Base-by-base conservation (phyloP, 2,797 vertebrate genomes). In the Enteromius afrohamiltoni region DNA sequence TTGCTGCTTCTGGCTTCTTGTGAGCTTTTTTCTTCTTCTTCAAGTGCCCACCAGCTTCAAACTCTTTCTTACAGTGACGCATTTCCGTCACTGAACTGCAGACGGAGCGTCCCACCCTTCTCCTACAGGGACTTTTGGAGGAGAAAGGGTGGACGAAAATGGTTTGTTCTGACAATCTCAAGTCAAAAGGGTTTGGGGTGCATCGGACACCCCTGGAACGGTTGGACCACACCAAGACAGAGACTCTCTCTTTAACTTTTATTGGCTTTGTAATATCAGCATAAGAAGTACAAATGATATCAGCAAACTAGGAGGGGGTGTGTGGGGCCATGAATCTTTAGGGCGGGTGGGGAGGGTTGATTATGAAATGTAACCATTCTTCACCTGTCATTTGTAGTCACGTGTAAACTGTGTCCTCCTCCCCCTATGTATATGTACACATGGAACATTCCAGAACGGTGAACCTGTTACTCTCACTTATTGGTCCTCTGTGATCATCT, bases 21-120 rank as follows among this genome's bases (percentile, higher is more conserved):
- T 93, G 94, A 97, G 96, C 96, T 96, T 96, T 97, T 42, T 97
- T 94, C 93, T 89, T 86, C 94, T 97, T 94, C 93, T 89, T 87
- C 95, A 99, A 99, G 98, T 99, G 97, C 97, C 97, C 97, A 97
- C 96, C 96, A 97, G 95, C 96, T 96, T 93, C 93, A 94, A 95
- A 95, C 95, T 95, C 96, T 97, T 95, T 96, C 93, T 94, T 75
- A 86, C 79, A 79, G 93, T 94, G 95, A 96, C 95, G 93, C 96
- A 95, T 95, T 95, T 97, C 95, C 95, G 94, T 92, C 87, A 91
- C 92, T 85, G 21, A 85, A 58, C 37, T 53, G 21, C 42, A 76
- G 79, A 83, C 14, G 42, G 79, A 78, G 42, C 65, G 90, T 85
- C 90, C 60, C 26, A 34, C 90, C 91, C 91, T 92, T 90, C 89